A percentile compares a stretch with the other conserved stretches of the same genome.
These are phyloP conservation scores for Caerostris darwini DNA, from an alignment of 1,140 invertebrate genomes.

Conservation along the genomic window DNA sequence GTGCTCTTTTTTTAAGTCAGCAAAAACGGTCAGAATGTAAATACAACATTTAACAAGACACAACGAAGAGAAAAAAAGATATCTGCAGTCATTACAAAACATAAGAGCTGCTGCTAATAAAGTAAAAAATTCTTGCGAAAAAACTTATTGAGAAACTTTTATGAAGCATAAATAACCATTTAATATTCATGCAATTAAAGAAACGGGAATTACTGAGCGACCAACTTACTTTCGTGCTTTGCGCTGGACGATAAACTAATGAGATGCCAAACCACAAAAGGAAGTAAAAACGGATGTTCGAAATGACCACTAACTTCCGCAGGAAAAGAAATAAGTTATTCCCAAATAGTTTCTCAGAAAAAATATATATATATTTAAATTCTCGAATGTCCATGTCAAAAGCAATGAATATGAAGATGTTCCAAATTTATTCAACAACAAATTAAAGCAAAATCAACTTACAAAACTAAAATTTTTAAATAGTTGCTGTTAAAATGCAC, in stretches of 20 bases:
- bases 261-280: neutral
- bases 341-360: neutral
- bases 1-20: too few species aligned
- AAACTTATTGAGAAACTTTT: too few species aligned
- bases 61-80: too few species aligned
- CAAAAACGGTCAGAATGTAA: too few species aligned
- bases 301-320: constrained; percentile 39
- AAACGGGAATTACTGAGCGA: neutral
- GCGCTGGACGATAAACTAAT: neutral
- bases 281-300: constrained; percentile 30
- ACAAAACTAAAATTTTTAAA: too few species aligned
- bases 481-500: too few species aligned
- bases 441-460: neutral
- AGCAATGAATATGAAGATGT: neutral
- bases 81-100: too few species aligned
- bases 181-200: too few species aligned
- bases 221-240: neutral
- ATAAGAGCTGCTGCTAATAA: too few species aligned
- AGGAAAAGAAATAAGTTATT: constrained; percentile 14
- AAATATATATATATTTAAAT: neutral
- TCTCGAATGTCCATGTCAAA: neutral
- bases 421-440: neutral
- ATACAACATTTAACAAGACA: too few species aligned
- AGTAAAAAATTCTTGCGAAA: too few species aligned
- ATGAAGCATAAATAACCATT: too few species aligned